A percentile compares a stretch with the other conserved stretches of the same genome.
These are phyloP conservation scores for Larimichthys crocea DNA, from an alignment of 2,113 vertebrate species.

Conservation along the genomic window DNA sequence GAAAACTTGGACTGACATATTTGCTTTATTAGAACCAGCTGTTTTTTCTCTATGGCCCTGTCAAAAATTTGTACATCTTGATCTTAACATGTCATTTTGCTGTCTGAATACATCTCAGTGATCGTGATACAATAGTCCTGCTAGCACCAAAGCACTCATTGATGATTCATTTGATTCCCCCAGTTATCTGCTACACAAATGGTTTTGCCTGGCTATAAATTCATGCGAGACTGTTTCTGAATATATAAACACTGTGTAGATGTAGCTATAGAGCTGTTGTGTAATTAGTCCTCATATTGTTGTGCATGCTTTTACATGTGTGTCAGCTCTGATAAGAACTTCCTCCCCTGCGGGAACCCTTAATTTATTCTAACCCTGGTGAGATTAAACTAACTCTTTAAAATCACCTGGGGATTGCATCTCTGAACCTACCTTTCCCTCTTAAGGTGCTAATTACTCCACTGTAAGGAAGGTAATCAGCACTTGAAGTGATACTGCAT, in stretches of 20 bases:
- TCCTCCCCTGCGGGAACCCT: constrained; percentile 21
- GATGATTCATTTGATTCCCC: too few species aligned
- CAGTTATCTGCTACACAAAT: neutral
- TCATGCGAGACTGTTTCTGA: neutral
- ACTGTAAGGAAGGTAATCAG: constrained; percentile 77
- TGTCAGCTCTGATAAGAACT: constrained; percentile 53
- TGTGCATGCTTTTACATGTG: constrained; percentile 25
- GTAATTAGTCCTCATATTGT: constrained; percentile 24
- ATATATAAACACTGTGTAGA: neutral
- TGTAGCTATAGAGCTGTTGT: neutral
- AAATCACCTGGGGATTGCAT: constrained; percentile 59
- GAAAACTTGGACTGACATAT: neutral
- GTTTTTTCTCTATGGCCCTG: neutral
- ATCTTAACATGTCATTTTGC: neutral
- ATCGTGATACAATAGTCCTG: too few species aligned
- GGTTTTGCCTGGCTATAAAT: too few species aligned
- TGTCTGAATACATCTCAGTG: neutral
- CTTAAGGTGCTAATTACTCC: constrained; percentile 75
- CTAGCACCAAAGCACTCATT: too few species aligned
- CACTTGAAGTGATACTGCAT: constrained; percentile 55
- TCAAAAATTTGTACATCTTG: neutral
- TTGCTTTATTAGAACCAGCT: neutral
- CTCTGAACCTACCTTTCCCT: constrained; percentile 59
- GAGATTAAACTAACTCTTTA: constrained; percentile 66
- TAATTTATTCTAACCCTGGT: constrained; percentile 61